These are phyloP conservation scores for Cydia amplana DNA, from an alignment of 1,140 invertebrate genomes.

Conservation along the genomic window DNA sequence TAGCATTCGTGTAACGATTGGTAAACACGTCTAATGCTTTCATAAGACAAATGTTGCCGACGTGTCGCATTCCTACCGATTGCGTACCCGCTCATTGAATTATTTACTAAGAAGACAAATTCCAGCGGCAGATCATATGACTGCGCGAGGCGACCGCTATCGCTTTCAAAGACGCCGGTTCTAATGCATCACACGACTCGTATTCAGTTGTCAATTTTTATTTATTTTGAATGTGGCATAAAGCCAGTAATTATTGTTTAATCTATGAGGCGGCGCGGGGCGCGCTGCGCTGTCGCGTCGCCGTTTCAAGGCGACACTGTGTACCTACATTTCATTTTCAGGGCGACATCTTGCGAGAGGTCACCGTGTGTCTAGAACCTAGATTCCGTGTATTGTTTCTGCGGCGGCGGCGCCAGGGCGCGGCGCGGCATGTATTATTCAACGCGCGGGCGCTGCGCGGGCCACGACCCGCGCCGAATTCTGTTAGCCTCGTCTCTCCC, in stretches of 20 bases:
- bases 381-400: slow-evolving; percentile 45
- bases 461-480: slow-evolving; percentile 67
- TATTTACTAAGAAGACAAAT: slow-evolving; percentile 60
- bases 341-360: slow-evolving; percentile 30
- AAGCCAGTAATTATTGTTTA: slow-evolving; percentile 31
- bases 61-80: slow-evolving; percentile 51
- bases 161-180: slow-evolving; percentile 46
- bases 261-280: slow-evolving; percentile 24
- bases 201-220: slow-evolving; percentile 30
- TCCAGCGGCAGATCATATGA: slow-evolving; percentile 57
- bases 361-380: slow-evolving; percentile 38
- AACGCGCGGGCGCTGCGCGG: slow-evolving; percentile 52
- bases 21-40: slow-evolving; percentile 36
- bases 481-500: slow-evolving; percentile 56
- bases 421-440: slow-evolving; percentile 68
- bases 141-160: slow-evolving; percentile 43
- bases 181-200: slow-evolving; percentile 13
- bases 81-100: slow-evolving; percentile 52
- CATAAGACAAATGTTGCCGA: slow-evolving; percentile 49
- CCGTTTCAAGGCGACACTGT: slow-evolving; percentile 15
- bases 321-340: slow-evolving; percentile 30
- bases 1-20: slow-evolving; percentile 27
- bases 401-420: slow-evolving; percentile 51
- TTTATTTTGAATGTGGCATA: slow-evolving; percentile 26
- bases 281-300: not conserved